These are phyloP conservation scores for Aphelinus certus DNA, from an alignment of 1,140 invertebrate species.

Conservation along the genomic window DNA sequence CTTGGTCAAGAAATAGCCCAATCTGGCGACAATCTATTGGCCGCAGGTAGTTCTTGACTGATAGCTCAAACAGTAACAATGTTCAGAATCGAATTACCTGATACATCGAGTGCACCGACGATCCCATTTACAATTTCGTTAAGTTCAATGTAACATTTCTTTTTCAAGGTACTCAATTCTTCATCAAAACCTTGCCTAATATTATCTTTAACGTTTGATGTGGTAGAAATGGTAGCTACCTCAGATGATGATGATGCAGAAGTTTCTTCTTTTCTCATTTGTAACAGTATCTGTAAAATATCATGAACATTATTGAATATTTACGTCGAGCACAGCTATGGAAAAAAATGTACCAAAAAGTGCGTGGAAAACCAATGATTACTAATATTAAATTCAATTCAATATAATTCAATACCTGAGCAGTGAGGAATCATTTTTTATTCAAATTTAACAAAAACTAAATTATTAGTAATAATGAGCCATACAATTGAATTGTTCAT, in stretches of 20 bases:
- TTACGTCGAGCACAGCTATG: too few relatives aligned
- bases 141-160: slow-evolving; percentile 67
- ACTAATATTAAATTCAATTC: background rate
- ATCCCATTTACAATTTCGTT: slow-evolving; percentile 66
- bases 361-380: background rate
- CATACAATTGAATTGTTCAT: too few relatives aligned
- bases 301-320: too few relatives aligned
- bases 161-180: slow-evolving; percentile 62
- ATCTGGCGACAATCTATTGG: too few relatives aligned
- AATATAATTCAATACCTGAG: too few relatives aligned
- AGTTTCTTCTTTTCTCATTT: slow-evolving; percentile 42
- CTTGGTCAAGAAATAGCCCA: too few relatives aligned
- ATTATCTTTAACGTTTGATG: slow-evolving; percentile 28
- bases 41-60: slow-evolving; percentile 77
- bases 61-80: slow-evolving; percentile 74
- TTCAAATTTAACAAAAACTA: background rate
- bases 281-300: slow-evolving; percentile 53
- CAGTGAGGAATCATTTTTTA: too few relatives aligned
- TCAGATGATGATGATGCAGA: slow-evolving; percentile 40
- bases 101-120: slow-evolving; percentile 65
- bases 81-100: slow-evolving; percentile 70
- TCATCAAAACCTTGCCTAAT: slow-evolving; percentile 53
- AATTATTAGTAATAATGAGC: slow-evolving; percentile 12
- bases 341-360: too few relatives aligned
- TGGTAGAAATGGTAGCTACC: slow-evolving; percentile 44